Evolutionary conservation across 1,140 invertebrate genomes (phyloP).

Genomic region (Philaenus spumarius): DNA sequence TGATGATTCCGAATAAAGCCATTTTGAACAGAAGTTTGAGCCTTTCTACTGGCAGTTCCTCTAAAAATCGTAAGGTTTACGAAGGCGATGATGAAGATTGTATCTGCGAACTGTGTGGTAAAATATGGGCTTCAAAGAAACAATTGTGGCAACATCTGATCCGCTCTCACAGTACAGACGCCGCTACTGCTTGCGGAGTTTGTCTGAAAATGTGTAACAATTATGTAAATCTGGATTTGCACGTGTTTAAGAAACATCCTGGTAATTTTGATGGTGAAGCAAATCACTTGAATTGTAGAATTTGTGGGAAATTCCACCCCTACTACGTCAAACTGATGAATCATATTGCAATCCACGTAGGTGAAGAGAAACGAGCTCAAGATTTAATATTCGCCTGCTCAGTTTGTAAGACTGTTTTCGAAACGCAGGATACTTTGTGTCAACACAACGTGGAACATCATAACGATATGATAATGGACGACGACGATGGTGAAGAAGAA

Average conservation of each 20-base stretch:
- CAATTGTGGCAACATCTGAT: constrained; percentile 57
- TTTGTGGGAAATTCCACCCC: constrained; percentile 53
- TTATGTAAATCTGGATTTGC: constrained; percentile 46
- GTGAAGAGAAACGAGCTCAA: constrained; percentile 36
- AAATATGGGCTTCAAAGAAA: constrained; percentile 53
- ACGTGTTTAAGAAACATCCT: constrained; percentile 46
- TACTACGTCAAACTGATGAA: constrained; percentile 49
- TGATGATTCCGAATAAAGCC: constrained; percentile 6
- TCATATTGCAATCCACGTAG: constrained; percentile 52
- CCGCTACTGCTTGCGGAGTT: constrained; percentile 52
- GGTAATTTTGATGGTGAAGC: constrained; percentile 44
- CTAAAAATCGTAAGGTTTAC: constrained; percentile 23
- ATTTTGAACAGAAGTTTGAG: background rate
- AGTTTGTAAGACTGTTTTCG: constrained; percentile 19
- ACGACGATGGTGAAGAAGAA: background rate
- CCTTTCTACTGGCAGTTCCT: background rate
- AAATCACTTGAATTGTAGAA: constrained; percentile 52
- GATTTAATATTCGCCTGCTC: constrained; percentile 12
- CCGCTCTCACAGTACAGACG: constrained; percentile 48
- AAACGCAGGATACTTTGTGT: constrained; percentile 15
- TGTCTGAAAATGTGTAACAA: constrained; percentile 48
- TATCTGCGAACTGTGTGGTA: constrained; percentile 50
- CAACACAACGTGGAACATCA: background rate
- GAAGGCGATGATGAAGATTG: constrained; percentile 18
- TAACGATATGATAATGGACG: background rate